Base-by-base conservation (phyloP, 2,888 invertebrate genomes). In the Syrista parreyssii region DNA sequence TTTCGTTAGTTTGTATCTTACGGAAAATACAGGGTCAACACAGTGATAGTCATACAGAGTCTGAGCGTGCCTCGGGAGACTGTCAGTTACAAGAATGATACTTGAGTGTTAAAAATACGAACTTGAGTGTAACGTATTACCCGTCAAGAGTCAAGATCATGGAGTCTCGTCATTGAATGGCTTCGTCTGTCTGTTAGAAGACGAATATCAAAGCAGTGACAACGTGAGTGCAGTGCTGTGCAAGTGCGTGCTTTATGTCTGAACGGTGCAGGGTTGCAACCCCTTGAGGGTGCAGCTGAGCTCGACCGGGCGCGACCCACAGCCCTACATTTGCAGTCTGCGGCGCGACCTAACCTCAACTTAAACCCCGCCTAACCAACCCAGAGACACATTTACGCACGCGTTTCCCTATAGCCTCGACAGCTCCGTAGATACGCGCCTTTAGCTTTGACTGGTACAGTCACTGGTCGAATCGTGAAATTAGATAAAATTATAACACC, bases 301-400 rank as follows among this genome's bases (percentile, higher is more conserved):
- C 90, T 89, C 89, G 86, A 88, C 90, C 89, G 88, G 88, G 88
- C 88, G 89, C 90, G 91, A 91, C 91, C 91, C 88, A 91, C 90
- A 91, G 90, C 91, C 91, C 91, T 90, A 91, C 89, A 91, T 91
- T 90, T 87, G 86, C 84, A 85, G 87, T 87, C 88, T 87, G 89
- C 88, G 89, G 87, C 87, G 85, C 86, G 86, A 89, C 89, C 90
- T 89, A 90, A 90, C 89, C 89, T 89, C 88, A 87, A 87, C 87
- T 83, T 81, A 83, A 83, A 32, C 85, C 84, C 85, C 86, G 82
- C 84, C 81, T 84, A 76, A 79, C 74, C 76, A 78, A 73, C 75
- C 79, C 76, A 77, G 78, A 79, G 82, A 68, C 76, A 68, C 31
- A 76, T 81, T 75, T 78, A 79, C 79, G 79, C 81, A 81, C 79